Evolutionary conservation across 2,888 invertebrate species (phyloP), one percentile per base, ranked within the genome.

Genomic region (Ptychoptera contaminata): DNA sequence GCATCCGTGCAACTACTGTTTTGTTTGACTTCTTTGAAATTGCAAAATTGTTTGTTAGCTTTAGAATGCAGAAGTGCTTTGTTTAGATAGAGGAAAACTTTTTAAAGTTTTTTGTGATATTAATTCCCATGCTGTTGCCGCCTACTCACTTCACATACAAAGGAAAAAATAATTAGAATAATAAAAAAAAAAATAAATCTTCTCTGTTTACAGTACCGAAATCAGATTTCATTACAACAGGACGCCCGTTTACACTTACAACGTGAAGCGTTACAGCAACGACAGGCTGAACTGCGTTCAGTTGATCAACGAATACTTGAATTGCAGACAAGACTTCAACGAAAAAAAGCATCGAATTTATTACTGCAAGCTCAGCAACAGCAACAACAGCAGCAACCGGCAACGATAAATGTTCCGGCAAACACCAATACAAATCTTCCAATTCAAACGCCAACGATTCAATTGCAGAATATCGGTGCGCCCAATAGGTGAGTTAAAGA

Each of bases 161-260:
- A n/a, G n/a, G n/a, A n/a, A n/a, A n/a, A n/a, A n/a, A n/a, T n/a
- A n/a, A n/a, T n/a, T n/a, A n/a, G n/a, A n/a, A n/a, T n/a, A n/a
- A n/a, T n/a, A n/a, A n/a, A n/a, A 23, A 23, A 3, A 23, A 5
- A 23, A 23, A 5, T 23, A 23, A 5, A 5, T 23, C 7, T 23
- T 23, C 23, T 23, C 3, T 23, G 7, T 23, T 72, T 74, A 11
- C 71, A 94, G 93, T 91, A 92, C 63, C 88, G 93, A 49, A 94
- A 93, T 71, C 93, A 93, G 67, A 71, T 94, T 67, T 91, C 92
- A 67, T 85, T 93, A 66, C 90, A 94, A 64, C 93, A 91, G 69
- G 92, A 84, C 70, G 85, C 82, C 53, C 77, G 91, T 55, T 74
- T 96, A 54, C 82, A 84, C 51, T 82, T 86, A 55, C 93, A 94